Percentiles rank a stretch among this genome's conserved stretches.
Evolutionary conservation across 2,797 vertebrate species (phyloP).

Genomic region (Molossus alvarezi): DNA sequence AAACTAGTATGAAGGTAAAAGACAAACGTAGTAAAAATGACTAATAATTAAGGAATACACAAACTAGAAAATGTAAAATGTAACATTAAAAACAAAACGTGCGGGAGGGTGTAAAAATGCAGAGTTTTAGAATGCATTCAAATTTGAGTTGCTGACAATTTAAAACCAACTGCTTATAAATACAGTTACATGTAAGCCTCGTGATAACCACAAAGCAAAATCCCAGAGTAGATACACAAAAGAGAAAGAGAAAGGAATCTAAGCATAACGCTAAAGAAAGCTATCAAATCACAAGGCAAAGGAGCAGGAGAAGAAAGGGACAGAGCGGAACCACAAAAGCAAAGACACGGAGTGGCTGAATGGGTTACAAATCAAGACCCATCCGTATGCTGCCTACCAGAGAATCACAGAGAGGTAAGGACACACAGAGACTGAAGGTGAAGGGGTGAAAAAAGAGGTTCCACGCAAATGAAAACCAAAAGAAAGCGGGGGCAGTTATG

Average conservation of each 20-base stretch:
- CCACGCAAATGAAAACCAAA: not conserved
- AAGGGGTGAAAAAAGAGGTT: not conserved
- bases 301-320: not conserved
- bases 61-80: not conserved
- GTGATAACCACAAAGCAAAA: not conserved
- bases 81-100: not conserved
- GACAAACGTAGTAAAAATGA: constrained; percentile 23
- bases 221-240: not conserved
- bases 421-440: not conserved
- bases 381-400: not conserved
- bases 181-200: not conserved
- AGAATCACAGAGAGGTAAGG: not conserved
- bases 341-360: not conserved
- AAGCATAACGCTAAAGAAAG: not conserved
- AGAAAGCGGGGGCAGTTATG: not conserved
- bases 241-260: not conserved
- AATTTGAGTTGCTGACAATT: not conserved
- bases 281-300: not conserved
- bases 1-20: not conserved
- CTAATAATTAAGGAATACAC: not conserved
- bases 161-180: not conserved
- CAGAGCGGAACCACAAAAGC: not conserved
- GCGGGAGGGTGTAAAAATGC: not conserved
- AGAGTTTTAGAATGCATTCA: not conserved
- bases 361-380: not conserved